phyloP scores from a whole-genome alignment of 2,113 vertebrate genomes.

The Brachypodius melanocephalos region DNA sequence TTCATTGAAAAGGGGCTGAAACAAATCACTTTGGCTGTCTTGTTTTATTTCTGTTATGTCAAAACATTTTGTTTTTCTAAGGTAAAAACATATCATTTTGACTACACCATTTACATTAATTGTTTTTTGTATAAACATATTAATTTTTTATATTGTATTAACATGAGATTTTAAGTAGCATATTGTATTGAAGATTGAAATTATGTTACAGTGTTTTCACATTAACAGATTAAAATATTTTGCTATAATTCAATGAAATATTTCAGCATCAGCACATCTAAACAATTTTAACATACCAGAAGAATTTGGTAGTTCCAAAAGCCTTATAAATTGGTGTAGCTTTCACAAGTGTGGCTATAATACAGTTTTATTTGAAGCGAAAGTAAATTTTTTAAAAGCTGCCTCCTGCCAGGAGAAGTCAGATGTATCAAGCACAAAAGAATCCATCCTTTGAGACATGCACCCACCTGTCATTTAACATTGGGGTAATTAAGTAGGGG shows the following conservation, averaged over 20 bases:
- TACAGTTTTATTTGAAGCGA: background rate
- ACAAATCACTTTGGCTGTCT: constrained; percentile 20
- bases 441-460: background rate
- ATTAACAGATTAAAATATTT: background rate
- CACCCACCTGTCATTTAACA: background rate
- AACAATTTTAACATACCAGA: background rate
- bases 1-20: background rate
- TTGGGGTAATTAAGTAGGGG: background rate
- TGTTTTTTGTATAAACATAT: background rate
- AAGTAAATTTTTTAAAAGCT: background rate
- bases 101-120: background rate
- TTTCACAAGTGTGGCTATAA: background rate
- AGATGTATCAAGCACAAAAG: background rate
- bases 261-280: background rate
- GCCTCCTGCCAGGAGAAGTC: background rate
- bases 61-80: constrained; percentile 32
- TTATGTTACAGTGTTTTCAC: background rate
- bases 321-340: background rate
- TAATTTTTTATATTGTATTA: background rate
- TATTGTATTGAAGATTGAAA: background rate
- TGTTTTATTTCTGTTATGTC: constrained; percentile 19
- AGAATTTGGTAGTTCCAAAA: background rate
- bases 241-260: background rate
- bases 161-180: background rate
- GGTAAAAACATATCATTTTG: background rate